Percentiles rank a stretch among this genome's conserved stretches.
Evolutionary conservation across 2,113 vertebrate species (phyloP).

Genomic region (Chaenogobius annularis): DNA sequence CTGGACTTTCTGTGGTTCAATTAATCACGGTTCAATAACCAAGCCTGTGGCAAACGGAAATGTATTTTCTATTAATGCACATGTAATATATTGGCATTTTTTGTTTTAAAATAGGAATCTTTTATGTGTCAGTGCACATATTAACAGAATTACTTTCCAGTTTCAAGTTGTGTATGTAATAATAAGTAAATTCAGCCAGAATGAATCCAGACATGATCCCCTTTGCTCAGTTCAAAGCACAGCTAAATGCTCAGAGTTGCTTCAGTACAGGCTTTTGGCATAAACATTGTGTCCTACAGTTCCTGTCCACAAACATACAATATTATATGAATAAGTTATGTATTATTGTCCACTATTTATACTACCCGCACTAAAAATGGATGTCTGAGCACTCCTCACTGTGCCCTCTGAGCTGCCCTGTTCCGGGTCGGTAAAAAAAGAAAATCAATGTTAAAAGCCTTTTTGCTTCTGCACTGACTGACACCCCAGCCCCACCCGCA

Average conservation of each 20-base stretch:
- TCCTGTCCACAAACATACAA: too few relatives aligned
- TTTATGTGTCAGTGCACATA: neutral
- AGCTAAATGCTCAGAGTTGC: neutral
- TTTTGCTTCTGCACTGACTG: conserved; percentile 65
- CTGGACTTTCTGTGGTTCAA: conserved; percentile 34
- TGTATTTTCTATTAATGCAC: conserved; percentile 45
- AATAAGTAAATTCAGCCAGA: neutral
- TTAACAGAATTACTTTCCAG: neutral
- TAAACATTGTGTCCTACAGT: too few relatives aligned
- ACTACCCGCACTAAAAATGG: conserved; percentile 6
- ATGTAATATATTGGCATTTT: conserved; percentile 5
- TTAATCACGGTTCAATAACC: conserved; percentile 62
- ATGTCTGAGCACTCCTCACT: conserved; percentile 13
- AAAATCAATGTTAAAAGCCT: conserved; percentile 78
- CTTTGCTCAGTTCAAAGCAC: neutral
- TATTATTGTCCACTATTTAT: conserved; percentile 15
- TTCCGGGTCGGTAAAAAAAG: conserved; percentile 43
- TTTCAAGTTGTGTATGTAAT: neutral
- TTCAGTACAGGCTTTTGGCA: too few relatives aligned
- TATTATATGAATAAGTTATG: conserved; percentile 18
- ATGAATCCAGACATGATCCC: neutral
- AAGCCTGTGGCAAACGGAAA: conserved; percentile 41
- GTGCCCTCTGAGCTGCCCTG: conserved; percentile 29
- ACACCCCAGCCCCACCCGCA: conserved; percentile 44
- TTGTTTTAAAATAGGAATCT: neutral